Base-by-base conservation (phyloP, 2,113 vertebrate species). In the Anthoscopus minutus region DNA sequence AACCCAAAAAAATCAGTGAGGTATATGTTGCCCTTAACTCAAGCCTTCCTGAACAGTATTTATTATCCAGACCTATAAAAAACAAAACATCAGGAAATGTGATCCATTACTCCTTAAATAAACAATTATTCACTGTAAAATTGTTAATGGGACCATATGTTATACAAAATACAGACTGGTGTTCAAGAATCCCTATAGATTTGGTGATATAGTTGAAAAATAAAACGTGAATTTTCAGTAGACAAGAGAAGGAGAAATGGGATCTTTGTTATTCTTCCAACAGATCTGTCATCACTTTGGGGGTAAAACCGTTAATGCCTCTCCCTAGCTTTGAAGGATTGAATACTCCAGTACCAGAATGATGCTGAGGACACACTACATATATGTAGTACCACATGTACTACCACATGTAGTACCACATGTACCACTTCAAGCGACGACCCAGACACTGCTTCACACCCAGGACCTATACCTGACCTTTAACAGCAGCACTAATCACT, bases 361-460 rank as follows among this genome's bases (percentile, higher is more conserved):
- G 1, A 87, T 28, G 40, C 47, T 51, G 61, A 82, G 69, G 48
- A 79, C 47, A 58, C 17, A 44, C 11, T 14, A 79, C 15, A 33
- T 1, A 3, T 2, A 44, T 1, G 17, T 4, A 65, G 24, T 10
- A 60, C 3, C 16, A 47, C 22, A 45, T n/a, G n/a, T n/a, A n/a
- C n/a, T n/a, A n/a, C n/a, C n/a, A n/a, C n/a, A 44, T 1, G 17
- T 4, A 65, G 24, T 10, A 60, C 3, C 16, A 47, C 22, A 45
- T n/a, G n/a, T n/a, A n/a, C n/a, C n/a, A n/a, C n/a, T n/a, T n/a
- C n/a, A n/a, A n/a, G n/a, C n/a, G n/a, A n/a, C n/a, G n/a, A n/a
- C n/a, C n/a, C n/a, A n/a, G 74, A 44, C 24, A 51, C 17, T 7
- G 17, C 28, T 81, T 38, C 23, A 57, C 5, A 25, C 7, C 18